phyloP scores from a whole-genome alignment of 2,113 vertebrate genomes.

The Eclectus roratus region DNA sequence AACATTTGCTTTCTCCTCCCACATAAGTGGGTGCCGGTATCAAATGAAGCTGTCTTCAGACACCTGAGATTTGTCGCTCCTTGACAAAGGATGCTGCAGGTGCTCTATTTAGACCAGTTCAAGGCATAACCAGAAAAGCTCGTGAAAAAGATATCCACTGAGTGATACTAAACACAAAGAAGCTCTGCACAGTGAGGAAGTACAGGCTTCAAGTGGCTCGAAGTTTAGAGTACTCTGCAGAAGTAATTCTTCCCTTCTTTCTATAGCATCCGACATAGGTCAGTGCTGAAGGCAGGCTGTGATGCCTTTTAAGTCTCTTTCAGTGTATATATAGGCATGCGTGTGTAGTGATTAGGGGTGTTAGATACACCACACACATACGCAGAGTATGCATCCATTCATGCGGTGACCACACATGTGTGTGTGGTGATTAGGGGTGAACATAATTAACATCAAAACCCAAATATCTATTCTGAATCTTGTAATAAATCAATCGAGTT shows the following conservation, averaged over 20 bases:
- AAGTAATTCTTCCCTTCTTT: not conserved
- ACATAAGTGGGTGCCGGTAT: not conserved
- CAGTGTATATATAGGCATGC: not conserved
- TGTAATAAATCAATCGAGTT: not conserved
- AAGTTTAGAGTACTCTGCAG: not conserved
- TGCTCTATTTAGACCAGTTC: not conserved
- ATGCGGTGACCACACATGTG: rapidly evolving
- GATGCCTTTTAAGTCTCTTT: not conserved
- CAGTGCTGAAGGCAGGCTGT: not conserved
- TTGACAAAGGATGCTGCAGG: not conserved
- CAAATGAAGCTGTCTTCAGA: not conserved
- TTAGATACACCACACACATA: not conserved
- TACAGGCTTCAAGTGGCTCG: not conserved
- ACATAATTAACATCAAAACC: not conserved
- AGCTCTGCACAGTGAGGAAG: not conserved
- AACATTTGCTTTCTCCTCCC: not conserved
- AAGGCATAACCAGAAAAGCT: not conserved
- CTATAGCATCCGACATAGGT: not conserved
- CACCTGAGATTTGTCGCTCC: not conserved
- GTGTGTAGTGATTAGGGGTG: not conserved
- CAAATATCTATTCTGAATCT: not conserved
- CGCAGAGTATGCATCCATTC: not conserved
- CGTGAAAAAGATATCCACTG: not conserved
- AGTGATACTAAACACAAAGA: not conserved
- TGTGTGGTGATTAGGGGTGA: not conserved